phyloP scores from a whole-genome alignment of 2,888 invertebrate species.

The Lycia hirtaria region DNA sequence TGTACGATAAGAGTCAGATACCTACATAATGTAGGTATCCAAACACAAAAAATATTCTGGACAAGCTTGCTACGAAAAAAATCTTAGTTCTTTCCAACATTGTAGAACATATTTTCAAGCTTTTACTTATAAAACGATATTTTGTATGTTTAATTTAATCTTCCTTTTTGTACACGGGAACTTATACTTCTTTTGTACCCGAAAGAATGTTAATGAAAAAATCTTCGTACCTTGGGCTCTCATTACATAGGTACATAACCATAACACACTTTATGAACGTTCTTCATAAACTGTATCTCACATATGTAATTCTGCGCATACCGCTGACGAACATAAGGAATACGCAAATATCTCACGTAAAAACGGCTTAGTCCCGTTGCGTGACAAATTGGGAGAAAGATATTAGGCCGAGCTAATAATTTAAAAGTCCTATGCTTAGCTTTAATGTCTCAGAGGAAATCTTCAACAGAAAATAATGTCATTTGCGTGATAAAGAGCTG shows the following conservation, averaged over 20 bases:
- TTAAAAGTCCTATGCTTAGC: constrained; percentile 13
- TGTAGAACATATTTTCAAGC: background rate
- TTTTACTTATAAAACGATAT: background rate
- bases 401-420: constrained; percentile 18
- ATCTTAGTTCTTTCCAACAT: background rate
- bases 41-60: background rate
- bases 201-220: constrained; percentile 9
- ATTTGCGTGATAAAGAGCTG: constrained; percentile 45
- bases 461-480: constrained; percentile 39
- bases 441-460: constrained; percentile 49
- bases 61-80: background rate
- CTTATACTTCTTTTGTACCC: background rate
- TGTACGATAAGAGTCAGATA: background rate
- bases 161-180: background rate
- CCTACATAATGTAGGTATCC: background rate
- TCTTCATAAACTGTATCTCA: background rate
- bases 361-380: background rate
- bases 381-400: constrained; percentile 18
- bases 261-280: background rate
- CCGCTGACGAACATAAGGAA: background rate
- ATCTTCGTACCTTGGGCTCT: background rate
- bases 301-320: background rate
- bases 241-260: background rate
- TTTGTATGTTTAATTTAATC: background rate
- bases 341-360: background rate